Evolutionary conservation across 2,113 vertebrate genomes (phyloP), one percentile per base, ranked within the genome.

Genomic region (Spilogale gracilis): DNA sequence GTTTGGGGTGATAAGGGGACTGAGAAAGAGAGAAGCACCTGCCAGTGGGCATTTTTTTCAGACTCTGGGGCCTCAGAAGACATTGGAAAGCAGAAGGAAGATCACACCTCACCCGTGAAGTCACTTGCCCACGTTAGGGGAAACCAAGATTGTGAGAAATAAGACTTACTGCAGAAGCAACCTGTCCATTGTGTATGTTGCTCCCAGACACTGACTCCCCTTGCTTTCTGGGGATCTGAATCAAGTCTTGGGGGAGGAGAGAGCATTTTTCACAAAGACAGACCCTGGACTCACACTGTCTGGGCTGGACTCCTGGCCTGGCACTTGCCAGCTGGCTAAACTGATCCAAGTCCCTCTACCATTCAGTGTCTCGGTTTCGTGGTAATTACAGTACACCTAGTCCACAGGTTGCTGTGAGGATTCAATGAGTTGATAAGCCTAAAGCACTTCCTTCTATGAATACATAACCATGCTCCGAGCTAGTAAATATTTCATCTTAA

Each of bases 401-500:
- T 17, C 12, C 45, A 80, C 10, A 67, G 30, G 8, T n/a, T 32
- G 85, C 50, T 69, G 30, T 91, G 76, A 38, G 11, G 27, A 81
- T 74, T 76, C 92, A 69, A 54, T 52, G 25, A 94, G 12, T 76
- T 78, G 52, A 88, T 27, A 50, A 54, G 32, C 32, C 82, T 45
- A 60, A 90, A 73, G 30, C 30, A 1, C 48, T 83, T 78, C 60
- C 48, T 83, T 78, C 60, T 21, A 63, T 38, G 32, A 93, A 10
- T 73, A 65, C 13, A 89, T 80, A 69, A 69, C 25, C 90, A n/a
- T 60, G 11, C 82, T 38, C 27, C 9, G 71, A 45, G 71, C 38
- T 85, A 71, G 81, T 89, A 81, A 78, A 82, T 83, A 9, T 86
- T 82, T 86, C 56, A 81, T 97, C 43, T 79, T 67, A 93, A 69